phyloP scores from a whole-genome alignment of 2,888 invertebrate genomes.

The Ochropacha duplaris region DNA sequence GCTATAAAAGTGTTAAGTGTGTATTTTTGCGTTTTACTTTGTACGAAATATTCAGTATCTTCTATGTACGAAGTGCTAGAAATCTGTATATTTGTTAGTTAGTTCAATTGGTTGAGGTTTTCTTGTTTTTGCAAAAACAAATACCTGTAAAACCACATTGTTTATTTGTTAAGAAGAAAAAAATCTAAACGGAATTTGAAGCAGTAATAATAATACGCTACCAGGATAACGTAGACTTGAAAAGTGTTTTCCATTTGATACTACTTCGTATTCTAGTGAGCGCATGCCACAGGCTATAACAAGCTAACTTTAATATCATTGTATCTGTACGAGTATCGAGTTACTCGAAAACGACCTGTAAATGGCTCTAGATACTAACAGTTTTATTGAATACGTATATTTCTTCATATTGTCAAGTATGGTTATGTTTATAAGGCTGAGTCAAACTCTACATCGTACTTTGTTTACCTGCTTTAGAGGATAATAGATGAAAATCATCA shows the following conservation, averaged over 20 bases:
- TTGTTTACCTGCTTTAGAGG: too few relatives aligned
- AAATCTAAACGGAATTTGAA: neutral
- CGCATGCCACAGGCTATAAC: conserved; percentile 1
- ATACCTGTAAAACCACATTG: too few relatives aligned
- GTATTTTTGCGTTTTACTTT: neutral
- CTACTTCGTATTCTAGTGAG: neutral
- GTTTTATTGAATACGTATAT: neutral
- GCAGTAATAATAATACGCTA: neutral
- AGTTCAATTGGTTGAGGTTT: too few relatives aligned
- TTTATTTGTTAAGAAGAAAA: neutral
- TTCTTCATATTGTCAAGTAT: neutral
- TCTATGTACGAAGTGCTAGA: neutral
- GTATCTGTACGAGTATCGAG: neutral
- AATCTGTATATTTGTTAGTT: too few relatives aligned
- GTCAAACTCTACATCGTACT: too few relatives aligned
- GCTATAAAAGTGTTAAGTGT: neutral
- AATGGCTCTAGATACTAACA: neutral
- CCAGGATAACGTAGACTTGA: conserved; percentile 3
- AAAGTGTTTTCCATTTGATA: conserved; percentile 5
- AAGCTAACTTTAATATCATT: conserved; percentile 3
- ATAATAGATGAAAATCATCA: too few relatives aligned
- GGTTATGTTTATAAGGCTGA: too few relatives aligned
- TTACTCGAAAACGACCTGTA: neutral
- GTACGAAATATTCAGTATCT: too few relatives aligned
- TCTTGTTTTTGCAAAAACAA: too few relatives aligned